Evolutionary conservation across 2,113 vertebrate species (phyloP), one percentile per base, ranked within the genome.

Genomic region (Cricetomys ansorgei): DNA sequence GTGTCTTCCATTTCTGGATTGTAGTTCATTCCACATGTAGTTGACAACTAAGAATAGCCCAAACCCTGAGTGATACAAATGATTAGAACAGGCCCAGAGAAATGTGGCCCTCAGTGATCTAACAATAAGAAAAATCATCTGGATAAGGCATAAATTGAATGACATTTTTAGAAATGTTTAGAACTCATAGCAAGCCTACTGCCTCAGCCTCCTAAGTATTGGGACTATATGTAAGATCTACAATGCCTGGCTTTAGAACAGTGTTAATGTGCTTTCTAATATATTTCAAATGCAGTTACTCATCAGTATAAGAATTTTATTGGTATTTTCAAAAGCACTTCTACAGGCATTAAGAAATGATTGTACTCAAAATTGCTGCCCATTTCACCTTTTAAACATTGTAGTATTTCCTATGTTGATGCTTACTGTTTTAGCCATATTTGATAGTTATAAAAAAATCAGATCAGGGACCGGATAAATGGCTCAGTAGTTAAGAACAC

Each of bases 381-480:
- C 64, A 37, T 93, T 93, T 94, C 31, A 57, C 69, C 76, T 88
- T 84, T 62, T 88, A 43, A n/a, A 27, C 21, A 65, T 19, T 87
- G 17, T 83, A n/a, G 93, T 91, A 53, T 89, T 94, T 96, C 48
- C 37, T 83, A 70, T 53, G n/a, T 69, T 95, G 90, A 81, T 27
- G 53, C 57, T 84, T n/a, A n/a, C n/a, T n/a, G n/a, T n/a, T n/a
- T n/a, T 85, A 88, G 40, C 70, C 43, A 57, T 40, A 43, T 64
- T 95, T 93, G 72, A 93, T 77, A 89, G 67, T 94, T 48, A 69
- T 87, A 91, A 12, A 96, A 84, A 73, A 62, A 62, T n/a, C 55
- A 83, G 62, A 83, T n/a, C n/a, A 83, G n/a, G n/a, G 7, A 2
- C 34, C 37, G 7, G 37, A 81, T 37, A 59, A 13, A 27, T 57